Evolutionary conservation across 2,797 vertebrate genomes (phyloP), one percentile per base, ranked within the genome.

Genomic region (Hippocampus kuda): DNA sequence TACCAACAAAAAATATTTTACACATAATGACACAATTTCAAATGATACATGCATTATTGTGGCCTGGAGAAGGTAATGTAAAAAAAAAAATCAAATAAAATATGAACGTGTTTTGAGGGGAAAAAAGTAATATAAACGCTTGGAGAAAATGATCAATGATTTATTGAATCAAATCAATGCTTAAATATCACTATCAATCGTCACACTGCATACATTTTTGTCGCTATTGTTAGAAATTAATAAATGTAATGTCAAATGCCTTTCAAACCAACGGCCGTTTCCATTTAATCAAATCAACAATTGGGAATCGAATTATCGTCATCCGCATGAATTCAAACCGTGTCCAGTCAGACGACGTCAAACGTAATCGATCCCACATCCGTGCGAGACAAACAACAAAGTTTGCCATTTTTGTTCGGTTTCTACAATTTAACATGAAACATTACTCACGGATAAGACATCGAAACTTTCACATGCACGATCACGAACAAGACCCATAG

Each of bases 111-210:
- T 38, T 38, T 38, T 38, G 46, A 48, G 46, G 13, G 46, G 46
- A 16, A 51, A 46, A 46, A 13, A 46, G 15, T 13, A 46, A 59
- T 24, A 59, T 24, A 60, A 27, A 2, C 27, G 0, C 11, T 22
- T 64, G 41, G 38, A 30, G 49, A 7, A 51, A n/a, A 42, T 5
- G 7, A 73, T 61, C 66, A 53, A 68, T 69, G n/a, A 80, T 81
- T 81, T 76, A 81, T 73, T 83, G 62, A 0, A 70, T 69, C 59
- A 70, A 70, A 75, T 79, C 74, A 71, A 76, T 78, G 68, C 57
- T 70, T 54, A 67, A 72, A 59, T 49, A 65, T 27, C 57, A 41
- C 20, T 54, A 77, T 80, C 71, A 74, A 70, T 79, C 73, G 72
- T 44, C 41, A 42, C 16, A 27, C 44, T 66, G 68, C 67, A 77